Evolutionary conservation across 2,113 vertebrate species (phyloP).

Genomic region (Miniopterus natalensis): DNA sequence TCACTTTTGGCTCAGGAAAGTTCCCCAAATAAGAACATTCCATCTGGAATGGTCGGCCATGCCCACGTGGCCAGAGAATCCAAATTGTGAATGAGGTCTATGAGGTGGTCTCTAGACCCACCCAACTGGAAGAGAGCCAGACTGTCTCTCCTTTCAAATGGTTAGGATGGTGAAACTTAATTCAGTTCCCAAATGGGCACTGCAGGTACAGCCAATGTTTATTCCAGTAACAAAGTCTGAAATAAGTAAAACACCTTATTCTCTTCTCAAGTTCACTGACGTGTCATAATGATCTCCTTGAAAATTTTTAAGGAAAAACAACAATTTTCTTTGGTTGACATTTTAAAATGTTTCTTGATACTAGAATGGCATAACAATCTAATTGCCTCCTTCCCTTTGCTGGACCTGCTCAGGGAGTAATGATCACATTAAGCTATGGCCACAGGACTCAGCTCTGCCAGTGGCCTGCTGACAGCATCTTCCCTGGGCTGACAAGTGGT

Average conservation of each 20-base stretch:
- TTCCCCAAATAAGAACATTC: neutral
- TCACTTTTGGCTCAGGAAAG: neutral
- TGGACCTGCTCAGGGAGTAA: neutral
- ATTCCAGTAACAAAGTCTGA: neutral
- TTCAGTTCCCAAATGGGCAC: neutral
- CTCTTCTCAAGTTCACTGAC: neutral
- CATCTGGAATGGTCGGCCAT: neutral
- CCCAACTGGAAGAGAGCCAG: neutral
- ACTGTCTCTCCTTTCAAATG: neutral
- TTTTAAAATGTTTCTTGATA: neutral
- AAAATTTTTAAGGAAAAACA: neutral
- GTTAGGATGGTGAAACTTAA: neutral
- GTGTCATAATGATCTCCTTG: neutral
- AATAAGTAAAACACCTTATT: neutral
- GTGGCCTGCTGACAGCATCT: neutral
- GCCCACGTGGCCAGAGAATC: neutral
- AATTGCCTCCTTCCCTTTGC: neutral
- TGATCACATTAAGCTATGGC: rapidly evolving
- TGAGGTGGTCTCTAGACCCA: neutral
- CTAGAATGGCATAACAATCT: neutral
- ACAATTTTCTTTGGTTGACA: neutral
- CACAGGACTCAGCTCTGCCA: neutral
- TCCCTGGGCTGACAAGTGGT: neutral
- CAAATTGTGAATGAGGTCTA: neutral
- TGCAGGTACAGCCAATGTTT: neutral